These are phyloP conservation scores for Lethenteron camtschaticum DNA, from an alignment of 2,113 vertebrate species.

Conservation along the genomic window DNA sequence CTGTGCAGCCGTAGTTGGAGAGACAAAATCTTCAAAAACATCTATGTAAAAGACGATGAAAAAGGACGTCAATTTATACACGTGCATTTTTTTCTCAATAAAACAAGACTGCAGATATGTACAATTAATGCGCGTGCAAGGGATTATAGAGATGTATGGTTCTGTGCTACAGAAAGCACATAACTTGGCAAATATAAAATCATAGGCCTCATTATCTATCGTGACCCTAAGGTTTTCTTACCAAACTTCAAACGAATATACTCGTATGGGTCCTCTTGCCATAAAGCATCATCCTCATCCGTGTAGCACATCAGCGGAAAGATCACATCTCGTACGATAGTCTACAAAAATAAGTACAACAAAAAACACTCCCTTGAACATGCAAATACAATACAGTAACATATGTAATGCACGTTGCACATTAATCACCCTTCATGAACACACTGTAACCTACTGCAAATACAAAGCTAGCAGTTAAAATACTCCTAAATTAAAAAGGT, in stretches of 20 bases:
- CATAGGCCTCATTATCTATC: too few species aligned
- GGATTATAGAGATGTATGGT: too few species aligned
- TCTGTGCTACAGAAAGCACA: too few species aligned
- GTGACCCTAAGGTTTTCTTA: slow-evolving; percentile 16
- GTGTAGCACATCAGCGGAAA: slow-evolving; percentile 93
- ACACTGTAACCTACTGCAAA: background rate
- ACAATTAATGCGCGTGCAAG: too few species aligned
- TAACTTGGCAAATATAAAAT: too few species aligned
- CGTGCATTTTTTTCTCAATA: background rate
- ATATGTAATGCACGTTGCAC: too few species aligned
- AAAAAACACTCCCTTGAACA: background rate
- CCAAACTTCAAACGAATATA: slow-evolving; percentile 99
- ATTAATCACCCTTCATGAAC: too few species aligned
- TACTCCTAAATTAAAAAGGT: background rate
- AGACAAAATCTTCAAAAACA: slow-evolving; percentile 98
- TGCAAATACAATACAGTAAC: background rate
- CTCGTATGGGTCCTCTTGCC: slow-evolving; percentile 96
- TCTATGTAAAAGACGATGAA: slow-evolving; percentile 24
- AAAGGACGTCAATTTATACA: background rate
- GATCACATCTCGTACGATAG: slow-evolving; percentile 49
- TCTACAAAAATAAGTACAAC: slow-evolving; percentile 16
- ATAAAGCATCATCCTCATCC: slow-evolving; percentile 88
- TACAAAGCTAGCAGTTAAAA: slow-evolving; percentile 12
- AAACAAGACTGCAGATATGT: too few species aligned
- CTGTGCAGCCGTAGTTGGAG: slow-evolving; percentile 87